Base-by-base conservation (phyloP, 64 coral and sea anemone species). In the Astreopora myriophthalma region DNA sequence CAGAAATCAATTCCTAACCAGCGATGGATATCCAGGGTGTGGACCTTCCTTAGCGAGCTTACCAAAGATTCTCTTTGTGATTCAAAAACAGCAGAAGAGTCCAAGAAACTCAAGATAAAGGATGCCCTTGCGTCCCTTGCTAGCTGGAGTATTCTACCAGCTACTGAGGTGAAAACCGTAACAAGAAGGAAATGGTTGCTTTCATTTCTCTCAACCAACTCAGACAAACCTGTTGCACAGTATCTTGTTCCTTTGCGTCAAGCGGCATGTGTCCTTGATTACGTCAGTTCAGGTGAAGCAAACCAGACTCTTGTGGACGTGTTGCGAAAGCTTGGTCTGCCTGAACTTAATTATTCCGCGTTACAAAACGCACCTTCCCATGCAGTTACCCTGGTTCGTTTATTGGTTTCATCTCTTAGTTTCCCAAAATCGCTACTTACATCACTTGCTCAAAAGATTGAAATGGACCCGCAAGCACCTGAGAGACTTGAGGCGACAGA, bases 61-160 rank as follows among this genome's bases (percentile, higher is more conserved):
- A 29, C 74, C 11, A 16, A n/a, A 36, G 1, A 34, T 23, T 20
- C 26, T 64, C 38, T 72, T 44, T 1, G 1, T 36, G 22, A 62
- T 12, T 0, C 0, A 23, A 12, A 37, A 33, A 23, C 36, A 1
- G 17, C 37, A 13, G 78, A 82, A 3, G 8, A 63, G 7, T 7
- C 0, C 1, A 82, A 82, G 16, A 69, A 6, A 16, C 2, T 17
- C 20, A 14, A 55, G 3, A 48, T 64, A 2, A 13, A 84, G 37
- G 13, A 9, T 35, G 27, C 14, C 4, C 29, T 85, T 7, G 24
- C n/a, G 75, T 69, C 79, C 64, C 25, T 92, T 0, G 35, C 14
- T 5, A 71, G 48, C n/a, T 92, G 79, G 68, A 85, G 90, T 35
- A 73, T 92, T 65, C 69, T 92, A 9, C 90, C 90, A 26, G 79